A percentile compares a stretch with the other conserved stretches of the same genome.
Conservation (phyloP, 2,888 invertebrate species). For the Teleogryllus oceanicus region DNA sequence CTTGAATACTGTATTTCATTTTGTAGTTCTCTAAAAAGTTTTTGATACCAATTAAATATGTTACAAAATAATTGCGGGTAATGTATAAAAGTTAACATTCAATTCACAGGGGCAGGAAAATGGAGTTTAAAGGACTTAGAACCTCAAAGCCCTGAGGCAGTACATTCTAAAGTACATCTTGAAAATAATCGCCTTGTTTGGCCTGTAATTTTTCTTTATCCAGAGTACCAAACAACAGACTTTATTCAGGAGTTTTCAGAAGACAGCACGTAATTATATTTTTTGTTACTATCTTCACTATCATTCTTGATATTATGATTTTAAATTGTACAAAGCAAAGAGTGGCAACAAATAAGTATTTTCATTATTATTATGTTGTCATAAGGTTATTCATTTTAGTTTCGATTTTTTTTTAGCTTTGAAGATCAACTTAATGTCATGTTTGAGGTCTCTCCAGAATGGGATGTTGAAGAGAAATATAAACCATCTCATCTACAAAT, state of each 20-base stretch:
- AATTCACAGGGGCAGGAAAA: too few relatives aligned
- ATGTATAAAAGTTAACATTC: too few relatives aligned
- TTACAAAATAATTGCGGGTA: too few relatives aligned
- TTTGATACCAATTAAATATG: too few relatives aligned
- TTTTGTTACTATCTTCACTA: slow-evolving; percentile 27
- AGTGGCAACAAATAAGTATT: too few relatives aligned
- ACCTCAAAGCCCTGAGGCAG: slow-evolving; percentile 50
- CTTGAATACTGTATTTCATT: too few relatives aligned
- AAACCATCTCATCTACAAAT: slow-evolving; percentile 58
- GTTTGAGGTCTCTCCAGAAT: slow-evolving; percentile 65
- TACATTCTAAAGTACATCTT: slow-evolving; percentile 61
- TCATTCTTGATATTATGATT: background rate
- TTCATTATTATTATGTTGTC: too few relatives aligned
- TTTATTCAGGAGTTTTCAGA: slow-evolving; percentile 80
- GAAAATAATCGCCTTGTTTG: slow-evolving; percentile 63
- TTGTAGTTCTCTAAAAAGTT: too few relatives aligned
- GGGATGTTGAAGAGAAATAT: slow-evolving; percentile 69
- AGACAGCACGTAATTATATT: slow-evolving; percentile 56
- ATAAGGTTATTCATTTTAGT: background rate
- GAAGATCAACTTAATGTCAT: slow-evolving; percentile 60
- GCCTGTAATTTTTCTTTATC: slow-evolving; percentile 87
- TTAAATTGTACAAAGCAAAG: background rate
- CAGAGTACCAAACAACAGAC: slow-evolving; percentile 83
- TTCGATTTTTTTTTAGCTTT: slow-evolving; percentile 50
- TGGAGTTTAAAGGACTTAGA: slow-evolving; percentile 28